Evolutionary conservation across 2,888 invertebrate species (phyloP), one percentile per base, ranked within the genome.

Genomic region (Brachypalpus laphriformis): DNA sequence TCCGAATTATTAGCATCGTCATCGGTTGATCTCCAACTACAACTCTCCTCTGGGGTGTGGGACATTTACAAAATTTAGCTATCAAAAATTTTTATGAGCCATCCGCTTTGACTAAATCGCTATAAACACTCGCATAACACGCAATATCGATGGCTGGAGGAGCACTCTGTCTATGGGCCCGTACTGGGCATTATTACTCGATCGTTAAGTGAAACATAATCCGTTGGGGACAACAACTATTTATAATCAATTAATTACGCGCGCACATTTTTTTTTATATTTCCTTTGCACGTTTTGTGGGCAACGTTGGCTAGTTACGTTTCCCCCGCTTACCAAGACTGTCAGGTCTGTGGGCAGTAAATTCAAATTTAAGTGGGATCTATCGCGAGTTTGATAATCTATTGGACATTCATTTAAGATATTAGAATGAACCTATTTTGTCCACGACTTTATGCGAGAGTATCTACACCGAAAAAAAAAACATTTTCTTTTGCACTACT

Each of bases 71-170:
- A 91, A 91, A 91, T 91, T 91, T 91, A 91, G 91, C 91, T 91
- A 91, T 91, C 91, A 91, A 91, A 90, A 90, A 89, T 89, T 90
- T 91, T 91, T 91, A 91, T 90, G 91, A 91, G 90, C 89, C 90
- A 90, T 89, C 91, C 90, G 91, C 90, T 89, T 76, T 82, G 91
- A 91, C 91, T 91, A 91, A 91, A 91, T 91, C 91, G 90, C 91
- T 90, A 91, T 91, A 91, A 91, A 91, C 91, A 91, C 91, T 90
- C 90, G 66, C 71, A 81, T 75, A 85, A 76, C 81, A 81, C 81
- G 85, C 81, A 75, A 81, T 68, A 70, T 68, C 65, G 70, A 61
- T 63, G 16, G 59, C 31, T 42, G 37, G 68, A 51, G 20, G 9
- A 45, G 49, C 37, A 56, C 22, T 25, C 8, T 31, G 37, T 22